Base-by-base conservation (phyloP, 2,797 vertebrate genomes). In the Synaphobranchus kaupii region DNA sequence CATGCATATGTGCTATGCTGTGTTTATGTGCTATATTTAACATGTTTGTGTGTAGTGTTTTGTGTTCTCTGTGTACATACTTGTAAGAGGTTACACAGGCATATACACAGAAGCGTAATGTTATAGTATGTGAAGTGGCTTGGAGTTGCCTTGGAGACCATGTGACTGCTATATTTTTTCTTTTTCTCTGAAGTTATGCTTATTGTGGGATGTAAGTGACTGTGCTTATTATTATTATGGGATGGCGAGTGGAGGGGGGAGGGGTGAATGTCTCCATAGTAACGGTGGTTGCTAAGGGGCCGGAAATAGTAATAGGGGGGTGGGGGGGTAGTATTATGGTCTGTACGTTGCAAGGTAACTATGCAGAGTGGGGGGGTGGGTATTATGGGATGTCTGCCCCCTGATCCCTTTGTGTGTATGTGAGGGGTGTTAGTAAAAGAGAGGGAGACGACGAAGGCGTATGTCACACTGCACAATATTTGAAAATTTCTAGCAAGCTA, bases 311-410 rank as follows among this genome's bases (percentile, higher is more conserved):
- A 94, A 92, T 95, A 93, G 93, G 93, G 92, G 93, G 93, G 93
- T 93, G 95, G 91, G 93, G 92, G 76, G 93, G 91, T 95, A 96
- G 92, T 96, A 96, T 97, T 96, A 97, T 97, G 97, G 97, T 96
- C 96, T 97, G 97, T 96, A 96, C 95, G 97, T 97, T 96, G 96
- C 96, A 95, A 96, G 96, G 97, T 97, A 97, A 96, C 97, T 95
- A 95, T 96, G 96, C 95, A 96, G 96, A 96, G 96, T 96, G 71
- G 88, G 86, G 88, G 89, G 92, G 94, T 94, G 93, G 94, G 95
- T 96, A 96, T 96, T 97, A 96, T 96, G 96, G 96, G 96, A 96
- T 97, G 96, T 94, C 95, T 96, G 95, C 95, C 95, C 95, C 95
- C 94, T 96, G 95, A 95, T 97, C 95, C 96, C 96, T 97, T 96